Evolutionary conservation across 1,140 invertebrate genomes (phyloP).

Genomic region (Delia radicum): DNA sequence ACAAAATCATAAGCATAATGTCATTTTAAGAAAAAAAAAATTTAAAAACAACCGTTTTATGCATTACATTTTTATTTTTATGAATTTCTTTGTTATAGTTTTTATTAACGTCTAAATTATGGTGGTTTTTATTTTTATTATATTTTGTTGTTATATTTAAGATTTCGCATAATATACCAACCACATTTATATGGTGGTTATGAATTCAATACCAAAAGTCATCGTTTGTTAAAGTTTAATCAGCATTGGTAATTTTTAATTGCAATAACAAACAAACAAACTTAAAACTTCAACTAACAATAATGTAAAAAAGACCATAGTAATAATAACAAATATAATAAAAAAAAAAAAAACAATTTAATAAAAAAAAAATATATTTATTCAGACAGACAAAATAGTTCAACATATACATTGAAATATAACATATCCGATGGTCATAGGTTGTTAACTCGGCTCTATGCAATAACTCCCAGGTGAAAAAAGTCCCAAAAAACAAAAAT

Average conservation of each 20-base stretch:
- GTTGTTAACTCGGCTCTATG: too few relatives aligned
- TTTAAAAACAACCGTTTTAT: background rate
- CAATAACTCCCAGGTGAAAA: too few relatives aligned
- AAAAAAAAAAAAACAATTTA: background rate
- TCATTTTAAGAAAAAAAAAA: background rate
- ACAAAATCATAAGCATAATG: background rate
- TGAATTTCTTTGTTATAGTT: background rate
- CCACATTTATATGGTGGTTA: background rate
- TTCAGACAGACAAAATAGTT: too few relatives aligned
- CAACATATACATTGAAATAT: too few relatives aligned
- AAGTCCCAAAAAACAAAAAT: too few relatives aligned
- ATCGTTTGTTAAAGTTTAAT: conserved; percentile 15
- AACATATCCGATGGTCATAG: too few relatives aligned
- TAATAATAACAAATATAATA: background rate
- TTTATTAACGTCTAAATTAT: background rate
- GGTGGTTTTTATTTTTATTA: conserved; percentile 1
- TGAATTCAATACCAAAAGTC: conserved; percentile 23
- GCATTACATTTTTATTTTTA: background rate
- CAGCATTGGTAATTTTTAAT: conserved; percentile 21
- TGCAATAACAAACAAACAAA: background rate
- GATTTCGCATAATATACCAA: conserved; percentile 1
- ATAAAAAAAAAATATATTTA: too few relatives aligned
- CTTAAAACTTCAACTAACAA: background rate
- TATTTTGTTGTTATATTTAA: background rate
- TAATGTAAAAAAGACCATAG: background rate